Evolutionary conservation across 2,888 invertebrate genomes (phyloP), one percentile per base, ranked within the genome.

Genomic region (Aelia acuminata): DNA sequence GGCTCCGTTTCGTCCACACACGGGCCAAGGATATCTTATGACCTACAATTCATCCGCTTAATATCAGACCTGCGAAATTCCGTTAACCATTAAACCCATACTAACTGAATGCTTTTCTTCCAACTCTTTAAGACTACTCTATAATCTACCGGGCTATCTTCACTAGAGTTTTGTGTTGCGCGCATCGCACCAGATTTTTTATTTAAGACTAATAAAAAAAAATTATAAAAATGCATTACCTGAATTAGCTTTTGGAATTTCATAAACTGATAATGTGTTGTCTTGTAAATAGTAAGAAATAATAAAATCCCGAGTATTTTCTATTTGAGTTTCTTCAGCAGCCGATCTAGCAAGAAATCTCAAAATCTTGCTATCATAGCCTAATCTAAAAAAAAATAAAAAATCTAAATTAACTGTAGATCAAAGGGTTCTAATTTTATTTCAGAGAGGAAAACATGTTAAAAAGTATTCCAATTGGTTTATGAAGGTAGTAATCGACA

Each of bases 211-310:
- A 47, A 84, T 43, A 43, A 22, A 22, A 84, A 84, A 49, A 47
- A 47, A 15, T 15, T 3, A 35, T n/a, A n/a, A n/a, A n/a, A n/a
- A n/a, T n/a, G n/a, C 70, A 85, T 89, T 90, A 92, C 97, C 97
- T 47, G 96, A 95, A 92, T 96, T 96, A n/a, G 95, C 93, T 90
- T 94, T 94, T 1, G 95, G 94, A 47, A 96, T 93, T 93, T 98
- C 98, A 91, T 94, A 96, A 53, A 98, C 95, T 26, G 95, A 95
- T 88, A 98, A 94, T 1, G 97, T 96, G 91, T 98, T 97, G 91
- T 98, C 97, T 87, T 95, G 94, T 50, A 98, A 93, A 91, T 94
- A 96, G 91, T 96, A 97, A 91, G 95, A 95, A 43, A 98, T 94
- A 89, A 98, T 95, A 91, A 98, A 98, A 87, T 94, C 94, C 87